Evolutionary conservation across 2,113 vertebrate species (phyloP), one percentile per base, ranked within the genome.

Genomic region (Engraulis encrasicolus): DNA sequence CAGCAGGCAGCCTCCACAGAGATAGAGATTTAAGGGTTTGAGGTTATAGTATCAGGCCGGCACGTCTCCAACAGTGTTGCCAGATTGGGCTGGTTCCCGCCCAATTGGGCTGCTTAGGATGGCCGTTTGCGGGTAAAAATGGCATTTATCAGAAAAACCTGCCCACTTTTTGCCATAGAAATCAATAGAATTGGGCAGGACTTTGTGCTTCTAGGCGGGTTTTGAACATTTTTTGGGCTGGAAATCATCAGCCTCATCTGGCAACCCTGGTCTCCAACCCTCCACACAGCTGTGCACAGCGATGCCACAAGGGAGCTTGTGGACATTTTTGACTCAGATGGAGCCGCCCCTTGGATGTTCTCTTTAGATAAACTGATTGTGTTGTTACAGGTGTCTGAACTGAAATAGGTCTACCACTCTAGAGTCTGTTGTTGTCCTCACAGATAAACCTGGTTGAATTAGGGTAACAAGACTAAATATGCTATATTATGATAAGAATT

Each of bases 251-350:
- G n/a, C n/a, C n/a, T n/a, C n/a, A n/a, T n/a, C 23, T 7, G 27
- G 27, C 14, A 2, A 15, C 27, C 34, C 66, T 27, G 9, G 11
- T 36, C 66, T 15, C 2, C 31, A 23, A 74, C 66, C 27, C n/a
- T n/a, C n/a, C n/a, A n/a, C n/a, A 74, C 66, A 74, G 66, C 66
- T 74, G 66, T 14, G n/a, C n/a, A 4, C 66, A 34, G 27, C 34
- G 66, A 6, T 74, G 12, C 66, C 66, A 34, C 66, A 74, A 14
- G 66, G 66, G 66, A 74, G 27, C 66, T 74, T n/a, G n/a, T n/a
- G n/a, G 66, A 74, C 66, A 74, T 74, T 74, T 74, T 27, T 74
- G 66, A 74, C 12, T 12, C 66, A 15, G 66, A 74, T 14, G 66
- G 66, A 74, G 4, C 9, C 40, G 40, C 4, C 12, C 27, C 18